These are phyloP conservation scores for Cecidostiba fungosa DNA, from an alignment of 2,888 invertebrate genomes.

Conservation along the genomic window DNA sequence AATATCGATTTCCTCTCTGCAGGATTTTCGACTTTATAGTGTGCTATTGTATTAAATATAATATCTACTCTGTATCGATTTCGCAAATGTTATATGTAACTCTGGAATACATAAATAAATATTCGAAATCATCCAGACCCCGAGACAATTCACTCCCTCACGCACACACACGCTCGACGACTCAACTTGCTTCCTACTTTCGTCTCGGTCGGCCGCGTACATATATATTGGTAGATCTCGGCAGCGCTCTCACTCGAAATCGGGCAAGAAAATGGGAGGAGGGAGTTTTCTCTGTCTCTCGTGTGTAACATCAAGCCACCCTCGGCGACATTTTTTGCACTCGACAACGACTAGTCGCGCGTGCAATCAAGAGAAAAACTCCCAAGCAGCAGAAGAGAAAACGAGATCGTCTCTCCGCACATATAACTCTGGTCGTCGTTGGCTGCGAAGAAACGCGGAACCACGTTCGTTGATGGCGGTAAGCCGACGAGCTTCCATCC, in stretches of 20 bases:
- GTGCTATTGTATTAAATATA: too few species aligned
- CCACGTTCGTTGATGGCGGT: neutral
- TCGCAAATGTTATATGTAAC: too few species aligned
- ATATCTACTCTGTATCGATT: too few species aligned
- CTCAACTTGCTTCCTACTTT: neutral
- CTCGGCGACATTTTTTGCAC: conserved; percentile 3
- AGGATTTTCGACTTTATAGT: too few species aligned
- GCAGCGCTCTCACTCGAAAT: neutral
- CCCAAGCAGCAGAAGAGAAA: neutral
- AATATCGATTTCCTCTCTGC: too few species aligned
- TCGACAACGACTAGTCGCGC: neutral
- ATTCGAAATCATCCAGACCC: conserved; percentile 11
- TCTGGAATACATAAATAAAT: too few species aligned
- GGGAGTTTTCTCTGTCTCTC: conserved; percentile 8
- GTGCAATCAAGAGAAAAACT: conserved; percentile 51
- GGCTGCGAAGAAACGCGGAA: neutral
- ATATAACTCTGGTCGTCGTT: neutral
- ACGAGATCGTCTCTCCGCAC: conserved; percentile 19
- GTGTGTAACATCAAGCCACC: conserved; percentile 24
- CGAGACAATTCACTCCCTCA: neutral
- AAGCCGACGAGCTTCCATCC: neutral
- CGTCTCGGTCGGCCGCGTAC: neutral
- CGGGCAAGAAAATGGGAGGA: conserved; percentile 3
- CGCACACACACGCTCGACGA: neutral
- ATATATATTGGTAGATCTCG: conserved; percentile 42